Evolutionary conservation across 2,113 vertebrate genomes (phyloP).

Genomic region (Syrrhaptes paradoxus): DNA sequence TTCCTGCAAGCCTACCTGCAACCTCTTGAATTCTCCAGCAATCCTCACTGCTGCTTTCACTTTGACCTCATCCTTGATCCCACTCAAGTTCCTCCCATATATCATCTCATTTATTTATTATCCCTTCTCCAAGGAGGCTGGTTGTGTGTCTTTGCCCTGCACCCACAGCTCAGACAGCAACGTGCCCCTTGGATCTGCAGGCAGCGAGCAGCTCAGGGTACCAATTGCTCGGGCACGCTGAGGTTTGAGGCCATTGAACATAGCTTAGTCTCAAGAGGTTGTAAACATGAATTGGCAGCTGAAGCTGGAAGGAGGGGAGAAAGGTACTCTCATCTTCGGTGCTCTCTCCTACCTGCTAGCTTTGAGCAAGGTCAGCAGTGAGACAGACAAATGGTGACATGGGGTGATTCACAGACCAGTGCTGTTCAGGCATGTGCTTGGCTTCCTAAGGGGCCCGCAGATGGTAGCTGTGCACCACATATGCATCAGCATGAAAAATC

Average conservation of each 20-base stretch:
- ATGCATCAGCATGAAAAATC: not conserved
- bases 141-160: not conserved
- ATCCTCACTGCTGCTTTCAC: not conserved
- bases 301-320: not conserved
- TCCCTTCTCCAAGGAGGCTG: not conserved
- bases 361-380: not conserved
- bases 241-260: not conserved
- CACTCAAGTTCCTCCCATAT: rapidly evolving
- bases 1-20: not conserved
- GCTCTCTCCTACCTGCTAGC: not conserved
- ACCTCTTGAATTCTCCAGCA: not conserved
- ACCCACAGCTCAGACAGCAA: not conserved
- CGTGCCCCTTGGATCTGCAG: not conserved
- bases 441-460: not conserved
- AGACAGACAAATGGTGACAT: not conserved
- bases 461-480: not conserved
- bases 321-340: not conserved
- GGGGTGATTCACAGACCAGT: not conserved
- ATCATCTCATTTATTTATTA: not conserved
- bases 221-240: rapidly evolving
- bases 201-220: not conserved
- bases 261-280: not conserved
- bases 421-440: not conserved
- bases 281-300: not conserved
- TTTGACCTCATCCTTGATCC: not conserved